Conservation (phyloP, 2,888 invertebrate species). For the Drosophila yooni region DNA sequence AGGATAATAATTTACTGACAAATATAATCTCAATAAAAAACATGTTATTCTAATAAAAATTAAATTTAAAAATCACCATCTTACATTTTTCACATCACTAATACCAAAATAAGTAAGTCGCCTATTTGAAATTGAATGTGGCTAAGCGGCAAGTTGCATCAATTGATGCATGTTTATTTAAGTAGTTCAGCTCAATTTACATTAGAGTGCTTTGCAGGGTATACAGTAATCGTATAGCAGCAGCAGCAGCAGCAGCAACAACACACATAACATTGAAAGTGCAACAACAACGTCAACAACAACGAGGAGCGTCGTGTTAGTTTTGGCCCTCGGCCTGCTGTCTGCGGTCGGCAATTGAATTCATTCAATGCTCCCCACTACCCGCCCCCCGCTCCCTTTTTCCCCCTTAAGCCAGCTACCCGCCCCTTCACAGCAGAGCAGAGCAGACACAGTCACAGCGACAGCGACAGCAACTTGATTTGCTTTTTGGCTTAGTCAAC, state of each 20-base stretch:
- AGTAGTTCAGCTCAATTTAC: not conserved
- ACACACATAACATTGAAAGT: conserved; percentile 63
- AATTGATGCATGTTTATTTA: not conserved
- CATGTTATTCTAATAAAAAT: no score
- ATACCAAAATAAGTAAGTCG: not conserved
- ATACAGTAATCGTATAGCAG: conserved; percentile 23
- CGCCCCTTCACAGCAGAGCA: conserved; percentile 21
- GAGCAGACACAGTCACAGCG: conserved; percentile 36
- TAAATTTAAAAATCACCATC: no score
- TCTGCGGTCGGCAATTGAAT: conserved; percentile 80
- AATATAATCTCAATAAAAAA: no score
- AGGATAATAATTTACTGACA: no score
- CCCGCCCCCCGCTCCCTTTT: not conserved
- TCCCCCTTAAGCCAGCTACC: not conserved
- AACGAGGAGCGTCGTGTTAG: conserved; percentile 63
- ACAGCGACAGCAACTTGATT: conserved; percentile 56
- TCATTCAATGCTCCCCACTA: conserved; percentile 53
- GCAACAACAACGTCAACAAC: conserved; percentile 27
- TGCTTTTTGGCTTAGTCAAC: conserved; percentile 75
- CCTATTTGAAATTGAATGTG: not conserved
- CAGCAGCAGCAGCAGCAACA: conserved; percentile 9
- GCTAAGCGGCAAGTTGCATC: not conserved
- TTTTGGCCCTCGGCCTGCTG: conserved; percentile 60
- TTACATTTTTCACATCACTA: no score
- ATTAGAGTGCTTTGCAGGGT: conserved; percentile 21